Conservation (phyloP, 2,888 invertebrate genomes). For the Pyrrhosoma nymphula region DNA sequence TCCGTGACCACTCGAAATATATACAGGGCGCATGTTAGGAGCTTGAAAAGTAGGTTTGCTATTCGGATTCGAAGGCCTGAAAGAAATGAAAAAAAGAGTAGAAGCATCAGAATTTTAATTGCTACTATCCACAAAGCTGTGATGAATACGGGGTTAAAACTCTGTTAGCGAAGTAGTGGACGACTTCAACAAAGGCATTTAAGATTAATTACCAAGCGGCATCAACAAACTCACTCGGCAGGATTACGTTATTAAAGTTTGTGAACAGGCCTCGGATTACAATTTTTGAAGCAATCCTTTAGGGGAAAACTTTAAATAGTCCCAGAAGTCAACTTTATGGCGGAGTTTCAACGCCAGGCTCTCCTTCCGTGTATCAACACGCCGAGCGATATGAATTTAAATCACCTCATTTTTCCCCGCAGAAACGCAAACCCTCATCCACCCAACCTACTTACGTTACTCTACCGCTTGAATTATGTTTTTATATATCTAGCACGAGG, state of each 20-base stretch:
- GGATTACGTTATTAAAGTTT: not conserved
- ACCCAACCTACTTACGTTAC: not conserved
- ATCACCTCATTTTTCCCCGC: not conserved
- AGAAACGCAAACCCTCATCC: not conserved
- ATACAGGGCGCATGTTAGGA: slow-evolving; percentile 97
- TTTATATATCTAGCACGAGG: not conserved
- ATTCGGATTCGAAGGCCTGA: slow-evolving; percentile 98
- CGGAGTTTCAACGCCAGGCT: not conserved
- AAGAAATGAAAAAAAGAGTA: slow-evolving; percentile 76
- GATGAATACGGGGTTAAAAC: not conserved
- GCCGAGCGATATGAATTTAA: not conserved
- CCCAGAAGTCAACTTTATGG: not conserved
- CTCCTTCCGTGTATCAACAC: not conserved
- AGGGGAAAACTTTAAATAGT: not conserved
- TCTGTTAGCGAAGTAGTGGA: not conserved
- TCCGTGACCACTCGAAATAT: slow-evolving; percentile 95
- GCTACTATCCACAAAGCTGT: not conserved
- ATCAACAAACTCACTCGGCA: not conserved
- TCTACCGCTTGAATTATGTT: not conserved
- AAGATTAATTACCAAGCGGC: not conserved
- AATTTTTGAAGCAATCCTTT: not conserved
- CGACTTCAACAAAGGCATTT: not conserved
- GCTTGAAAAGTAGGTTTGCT: slow-evolving; percentile 97
- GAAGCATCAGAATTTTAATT: not conserved
- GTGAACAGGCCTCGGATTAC: not conserved